These are phyloP conservation scores for Polydrusus pterygomalis DNA, from an alignment of 2,888 invertebrate genomes.

Conservation along the genomic window DNA sequence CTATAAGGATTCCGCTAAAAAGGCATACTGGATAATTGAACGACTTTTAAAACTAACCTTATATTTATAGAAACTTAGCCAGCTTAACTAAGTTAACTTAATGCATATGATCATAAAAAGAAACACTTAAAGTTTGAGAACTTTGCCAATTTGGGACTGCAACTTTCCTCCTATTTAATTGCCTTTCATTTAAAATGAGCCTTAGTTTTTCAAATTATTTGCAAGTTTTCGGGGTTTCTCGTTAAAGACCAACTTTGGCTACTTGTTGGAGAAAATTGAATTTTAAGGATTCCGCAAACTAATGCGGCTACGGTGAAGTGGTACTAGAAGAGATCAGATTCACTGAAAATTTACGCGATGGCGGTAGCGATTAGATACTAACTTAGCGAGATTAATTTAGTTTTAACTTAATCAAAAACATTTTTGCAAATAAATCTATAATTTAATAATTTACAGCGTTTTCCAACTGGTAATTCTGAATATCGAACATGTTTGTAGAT, in stretches of 20 bases:
- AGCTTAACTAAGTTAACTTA: slow-evolving; percentile 45
- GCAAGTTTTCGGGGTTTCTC: slow-evolving; percentile 20
- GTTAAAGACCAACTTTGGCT: slow-evolving; percentile 1
- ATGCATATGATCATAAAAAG: slow-evolving; percentile 55
- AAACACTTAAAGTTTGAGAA: slow-evolving; percentile 47
- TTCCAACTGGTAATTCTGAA: too few species aligned
- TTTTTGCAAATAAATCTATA: too few species aligned
- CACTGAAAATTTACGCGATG: too few species aligned
- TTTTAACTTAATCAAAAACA: too few species aligned
- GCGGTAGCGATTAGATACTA: too few species aligned
- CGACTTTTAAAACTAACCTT: slow-evolving; percentile 41
- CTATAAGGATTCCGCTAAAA: slow-evolving; percentile 36
- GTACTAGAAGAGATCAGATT: too few species aligned
- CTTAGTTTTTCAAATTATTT: slow-evolving; percentile 38
- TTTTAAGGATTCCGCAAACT: background rate
- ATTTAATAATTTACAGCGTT: too few species aligned
- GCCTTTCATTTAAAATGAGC: slow-evolving; percentile 37
- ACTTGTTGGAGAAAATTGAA: slow-evolving; percentile 3
- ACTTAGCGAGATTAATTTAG: too few species aligned
- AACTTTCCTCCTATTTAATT: slow-evolving; percentile 50
- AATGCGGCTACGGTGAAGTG: too few species aligned
- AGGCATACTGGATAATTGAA: slow-evolving; percentile 48
- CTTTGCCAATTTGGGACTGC: slow-evolving; percentile 46
- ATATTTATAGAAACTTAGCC: slow-evolving; percentile 46
- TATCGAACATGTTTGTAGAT: too few species aligned